phyloP scores from a whole-genome alignment of 2,888 invertebrate species.

The Agriopis marginaria region DNA sequence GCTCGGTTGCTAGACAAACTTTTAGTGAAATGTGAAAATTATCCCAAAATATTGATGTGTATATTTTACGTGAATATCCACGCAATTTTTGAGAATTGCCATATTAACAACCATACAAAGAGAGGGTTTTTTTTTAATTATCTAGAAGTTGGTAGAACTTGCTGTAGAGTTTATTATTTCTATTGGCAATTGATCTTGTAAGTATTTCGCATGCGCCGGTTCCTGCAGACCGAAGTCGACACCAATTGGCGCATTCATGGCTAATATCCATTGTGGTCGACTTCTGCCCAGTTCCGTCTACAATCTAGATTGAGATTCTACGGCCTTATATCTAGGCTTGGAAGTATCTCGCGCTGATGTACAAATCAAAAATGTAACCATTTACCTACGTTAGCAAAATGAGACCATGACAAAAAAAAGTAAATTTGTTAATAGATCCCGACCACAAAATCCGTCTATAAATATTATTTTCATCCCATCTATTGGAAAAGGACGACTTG shows the following conservation, averaged over 20 bases:
- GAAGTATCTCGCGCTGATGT: background rate
- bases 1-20: too few species aligned
- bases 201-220: slow-evolving; percentile 3
- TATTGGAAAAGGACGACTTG: too few species aligned
- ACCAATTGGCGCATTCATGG: slow-evolving; percentile 29
- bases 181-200: slow-evolving; percentile 7
- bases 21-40: too few species aligned
- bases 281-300: slow-evolving; percentile 11
- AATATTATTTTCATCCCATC: too few species aligned
- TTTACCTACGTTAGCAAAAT: too few species aligned
- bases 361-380: background rate
- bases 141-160: background rate
- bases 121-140: background rate
- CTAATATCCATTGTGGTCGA: slow-evolving; percentile 22
- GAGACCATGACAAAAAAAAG: too few species aligned
- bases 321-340: background rate
- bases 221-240: slow-evolving; percentile 8
- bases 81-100: too few species aligned
- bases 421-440: too few species aligned
- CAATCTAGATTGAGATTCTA: slow-evolving; percentile 10
- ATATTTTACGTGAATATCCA: too few species aligned
- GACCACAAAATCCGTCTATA: too few species aligned
- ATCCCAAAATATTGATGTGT: too few species aligned
- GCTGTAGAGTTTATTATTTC: background rate
- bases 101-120: too few species aligned